Conservation (phyloP, 2,797 vertebrate species). For the Artibeus lituratus region DNA sequence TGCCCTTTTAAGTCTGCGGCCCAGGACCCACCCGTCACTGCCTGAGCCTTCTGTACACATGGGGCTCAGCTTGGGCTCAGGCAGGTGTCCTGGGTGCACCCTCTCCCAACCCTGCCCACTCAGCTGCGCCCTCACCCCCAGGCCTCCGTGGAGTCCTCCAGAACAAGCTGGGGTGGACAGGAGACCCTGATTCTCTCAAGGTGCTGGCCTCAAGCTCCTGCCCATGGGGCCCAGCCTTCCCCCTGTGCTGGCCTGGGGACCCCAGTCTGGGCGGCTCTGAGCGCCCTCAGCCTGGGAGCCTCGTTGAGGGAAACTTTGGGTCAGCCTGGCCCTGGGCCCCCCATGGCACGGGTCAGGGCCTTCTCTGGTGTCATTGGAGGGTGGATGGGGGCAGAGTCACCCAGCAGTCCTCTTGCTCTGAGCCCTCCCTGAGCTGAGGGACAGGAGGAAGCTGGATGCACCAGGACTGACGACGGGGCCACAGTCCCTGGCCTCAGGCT, state of each 20-base stretch:
- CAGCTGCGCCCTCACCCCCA: accelerated
- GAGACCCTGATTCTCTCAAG: background rate
- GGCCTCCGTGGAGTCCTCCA: background rate
- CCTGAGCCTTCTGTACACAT: accelerated
- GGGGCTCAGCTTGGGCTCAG: background rate
- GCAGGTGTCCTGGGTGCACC: accelerated
- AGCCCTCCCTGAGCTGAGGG: background rate
- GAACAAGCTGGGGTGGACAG: background rate
- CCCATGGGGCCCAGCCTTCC: background rate
- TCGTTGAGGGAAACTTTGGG: background rate
- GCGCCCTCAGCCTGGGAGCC: too few relatives aligned
- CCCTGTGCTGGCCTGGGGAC: background rate
- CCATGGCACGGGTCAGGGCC: background rate
- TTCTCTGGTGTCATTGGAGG: background rate
- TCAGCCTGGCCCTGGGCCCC: background rate
- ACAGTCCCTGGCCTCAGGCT: background rate
- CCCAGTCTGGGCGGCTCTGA: background rate
- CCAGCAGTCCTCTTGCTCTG: too few relatives aligned
- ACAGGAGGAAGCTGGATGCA: too few relatives aligned
- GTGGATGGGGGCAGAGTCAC: background rate
- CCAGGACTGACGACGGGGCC: background rate
- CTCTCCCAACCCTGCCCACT: background rate
- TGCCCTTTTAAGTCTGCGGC: accelerated
- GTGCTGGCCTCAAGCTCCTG: accelerated
- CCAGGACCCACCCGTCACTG: background rate